phyloP scores from a whole-genome alignment of 2,888 invertebrate genomes.

The Dicycla oo region DNA sequence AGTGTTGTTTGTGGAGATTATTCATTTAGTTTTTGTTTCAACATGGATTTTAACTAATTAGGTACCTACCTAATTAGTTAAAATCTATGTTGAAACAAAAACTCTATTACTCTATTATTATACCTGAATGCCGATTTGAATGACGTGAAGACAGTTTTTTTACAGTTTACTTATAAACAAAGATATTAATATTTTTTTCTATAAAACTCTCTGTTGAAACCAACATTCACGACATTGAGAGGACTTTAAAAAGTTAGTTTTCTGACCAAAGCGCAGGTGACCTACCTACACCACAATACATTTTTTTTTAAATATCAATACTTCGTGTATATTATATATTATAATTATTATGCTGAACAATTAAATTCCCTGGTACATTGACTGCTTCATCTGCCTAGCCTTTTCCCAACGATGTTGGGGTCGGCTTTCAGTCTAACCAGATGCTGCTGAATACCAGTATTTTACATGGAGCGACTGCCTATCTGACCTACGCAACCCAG shows the following conservation, averaged over 20 bases:
- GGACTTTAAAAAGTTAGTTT: not conserved
- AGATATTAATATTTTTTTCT: not conserved
- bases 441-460: too few relatives aligned
- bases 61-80: too few relatives aligned
- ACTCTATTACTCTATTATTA: too few relatives aligned
- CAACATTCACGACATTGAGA: not conserved
- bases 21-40: not conserved
- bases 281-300: too few relatives aligned
- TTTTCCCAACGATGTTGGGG: too few relatives aligned
- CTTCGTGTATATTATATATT: not conserved
- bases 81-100: too few relatives aligned
- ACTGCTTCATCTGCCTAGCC: too few relatives aligned
- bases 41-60: not conserved
- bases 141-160: not conserved
- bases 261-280: not conserved
- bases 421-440: too few relatives aligned
- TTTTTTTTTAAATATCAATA: too few relatives aligned
- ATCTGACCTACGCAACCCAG: too few relatives aligned
- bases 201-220: not conserved
- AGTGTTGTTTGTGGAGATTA: not conserved
- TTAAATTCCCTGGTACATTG: not conserved
- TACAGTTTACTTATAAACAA: not conserved
- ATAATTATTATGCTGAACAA: not conserved
- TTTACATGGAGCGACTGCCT: too few relatives aligned
- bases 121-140: too few relatives aligned